Evolutionary conservation across 1,140 invertebrate genomes (phyloP), one percentile per base, ranked within the genome.

Genomic region (Diplogasteroides magnus): DNA sequence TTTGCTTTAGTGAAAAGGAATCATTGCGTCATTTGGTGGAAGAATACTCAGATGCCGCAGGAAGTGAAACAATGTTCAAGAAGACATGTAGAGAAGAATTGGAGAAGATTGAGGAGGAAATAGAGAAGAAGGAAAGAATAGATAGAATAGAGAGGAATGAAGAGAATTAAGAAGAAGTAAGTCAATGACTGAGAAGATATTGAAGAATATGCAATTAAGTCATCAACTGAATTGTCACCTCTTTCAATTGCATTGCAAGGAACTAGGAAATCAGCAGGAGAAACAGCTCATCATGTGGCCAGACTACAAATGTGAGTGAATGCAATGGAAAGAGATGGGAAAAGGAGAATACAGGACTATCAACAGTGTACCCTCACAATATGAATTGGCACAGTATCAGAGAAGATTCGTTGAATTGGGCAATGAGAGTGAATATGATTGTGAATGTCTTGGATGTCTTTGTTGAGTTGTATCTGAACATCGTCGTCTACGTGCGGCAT

Each of bases 311-410:
- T 19, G 6, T 48, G 6, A 6, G 6, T 48, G 6, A 48, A 48
- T 48, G 37, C 6, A 48, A 48, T 48, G 6, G 6, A 6, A 48
- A 48, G 6, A 11, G 37, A 48, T 48, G 6, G 6, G 6, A 19
- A 48, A 48, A 11, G 37, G 37, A 48, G 6, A 11, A 73, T 89
- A 88, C 78, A 85, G 90, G 72, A 91, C 89, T 84, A 86, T 92
- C 57, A 94, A 97, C 83, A 91, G 93, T 78, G 89, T 95, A 64
- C 95, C 95, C 0, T 90, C 91, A 31, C 87, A 92, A 75, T 91
- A 91, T 0, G 95, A 98, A 84, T 85, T 98, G 25, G 88, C 90
- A 60, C 94, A 98, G 82, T 98, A 97, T 85, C 93, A 97, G 82
- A 88, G 91, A 77, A 86, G 94, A 76, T 97, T 97, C 84, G 87